Evolutionary conservation across 23 tunicate species (phyloP).

Genomic region (Clavelina lepadiformis): DNA sequence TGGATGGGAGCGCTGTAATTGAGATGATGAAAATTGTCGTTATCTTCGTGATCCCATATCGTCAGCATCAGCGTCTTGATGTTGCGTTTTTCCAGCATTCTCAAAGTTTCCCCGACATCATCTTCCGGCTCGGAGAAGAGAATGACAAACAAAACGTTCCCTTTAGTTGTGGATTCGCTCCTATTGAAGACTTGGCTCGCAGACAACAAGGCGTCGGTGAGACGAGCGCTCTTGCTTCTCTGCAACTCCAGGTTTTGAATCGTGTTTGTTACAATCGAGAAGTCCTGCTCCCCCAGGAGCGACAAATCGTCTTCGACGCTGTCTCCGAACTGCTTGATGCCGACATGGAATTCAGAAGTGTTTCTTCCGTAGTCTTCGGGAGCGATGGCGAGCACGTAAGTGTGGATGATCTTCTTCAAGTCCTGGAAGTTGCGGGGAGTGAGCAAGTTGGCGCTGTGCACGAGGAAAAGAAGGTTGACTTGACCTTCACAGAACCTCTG

Average conservation of each 20-base stretch:
- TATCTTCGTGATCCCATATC: background rate
- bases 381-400: constrained; percentile 17
- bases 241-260: constrained; percentile 37
- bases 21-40: background rate
- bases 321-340: constrained; percentile 28
- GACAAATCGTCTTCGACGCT: constrained; percentile 8
- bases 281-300: constrained; percentile 16
- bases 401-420: constrained; percentile 13
- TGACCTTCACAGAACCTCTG: constrained; percentile 30
- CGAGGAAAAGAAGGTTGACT: constrained; percentile 21
- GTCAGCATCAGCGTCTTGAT: constrained; percentile 12
- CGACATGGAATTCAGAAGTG: constrained; percentile 21
- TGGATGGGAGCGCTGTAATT: background rate
- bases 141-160: constrained; percentile 14
- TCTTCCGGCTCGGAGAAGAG: constrained; percentile 21
- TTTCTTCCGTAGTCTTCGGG: constrained; percentile 28
- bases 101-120: background rate
- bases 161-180: background rate
- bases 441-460: constrained; percentile 22
- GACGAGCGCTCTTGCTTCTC: background rate
- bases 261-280: constrained; percentile 10
- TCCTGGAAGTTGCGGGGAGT: constrained; percentile 12
- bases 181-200: background rate
- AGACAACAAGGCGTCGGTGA: constrained; percentile 5
- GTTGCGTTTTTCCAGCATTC: background rate